Conservation (phyloP, 1,140 invertebrate genomes). For the Rhagoletis pomonella region DNA sequence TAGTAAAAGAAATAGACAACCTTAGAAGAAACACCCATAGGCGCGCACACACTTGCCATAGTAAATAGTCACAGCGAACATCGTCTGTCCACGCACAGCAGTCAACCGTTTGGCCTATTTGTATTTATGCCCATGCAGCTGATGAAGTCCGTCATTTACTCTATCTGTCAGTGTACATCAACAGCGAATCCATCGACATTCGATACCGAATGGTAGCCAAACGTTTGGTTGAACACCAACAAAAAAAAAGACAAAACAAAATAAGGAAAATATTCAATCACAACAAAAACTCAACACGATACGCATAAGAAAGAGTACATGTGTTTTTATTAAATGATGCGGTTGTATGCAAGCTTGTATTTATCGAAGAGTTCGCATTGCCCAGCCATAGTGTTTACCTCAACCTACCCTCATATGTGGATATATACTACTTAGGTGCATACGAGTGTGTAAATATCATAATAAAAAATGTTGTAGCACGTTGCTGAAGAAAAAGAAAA, state of each 20-base stretch:
- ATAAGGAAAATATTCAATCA: slow-evolving; percentile 40
- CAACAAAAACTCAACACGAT: slow-evolving; percentile 32
- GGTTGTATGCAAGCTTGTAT: neutral
- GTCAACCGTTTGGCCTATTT: neutral
- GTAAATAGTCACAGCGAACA: neutral
- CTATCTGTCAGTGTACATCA: slow-evolving; percentile 24
- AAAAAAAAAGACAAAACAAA: too few relatives aligned
- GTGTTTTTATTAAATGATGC: neutral
- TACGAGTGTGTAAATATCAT: neutral
- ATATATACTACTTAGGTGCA: slow-evolving; percentile 9
- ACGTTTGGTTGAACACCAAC: slow-evolving; percentile 25
- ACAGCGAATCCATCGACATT: slow-evolving; percentile 17
- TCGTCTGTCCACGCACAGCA: slow-evolving; percentile 12
- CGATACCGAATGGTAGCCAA: slow-evolving; percentile 49
- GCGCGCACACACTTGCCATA: neutral
- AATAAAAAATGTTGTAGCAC: neutral
- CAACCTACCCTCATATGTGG: slow-evolving; percentile 15
- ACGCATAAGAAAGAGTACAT: neutral
- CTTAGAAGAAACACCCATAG: slow-evolving; percentile 8
- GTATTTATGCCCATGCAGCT: slow-evolving; percentile 8
- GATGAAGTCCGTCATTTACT: slow-evolving; percentile 18
- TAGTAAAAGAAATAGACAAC: neutral
- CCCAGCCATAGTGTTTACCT: neutral
- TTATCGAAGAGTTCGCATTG: neutral
- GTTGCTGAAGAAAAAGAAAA: neutral